Conservation (phyloP, 1,140 invertebrate species). For the Ylistrum balloti region DNA sequence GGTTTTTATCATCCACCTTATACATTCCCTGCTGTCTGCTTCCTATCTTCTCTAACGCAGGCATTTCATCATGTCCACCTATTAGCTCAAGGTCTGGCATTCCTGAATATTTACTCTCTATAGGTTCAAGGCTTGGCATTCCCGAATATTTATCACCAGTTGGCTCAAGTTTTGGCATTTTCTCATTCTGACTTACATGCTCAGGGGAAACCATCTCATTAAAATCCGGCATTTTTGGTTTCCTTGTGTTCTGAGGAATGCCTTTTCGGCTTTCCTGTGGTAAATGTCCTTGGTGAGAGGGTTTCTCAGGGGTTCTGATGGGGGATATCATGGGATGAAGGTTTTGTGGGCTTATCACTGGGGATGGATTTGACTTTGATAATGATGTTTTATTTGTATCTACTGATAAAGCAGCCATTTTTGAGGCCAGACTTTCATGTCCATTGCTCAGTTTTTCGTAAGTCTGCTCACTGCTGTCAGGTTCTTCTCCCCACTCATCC, state of each 20-base stretch:
- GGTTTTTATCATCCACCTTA: neutral
- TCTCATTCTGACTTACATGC: neutral
- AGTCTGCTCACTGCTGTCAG: neutral
- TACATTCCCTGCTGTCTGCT: neutral
- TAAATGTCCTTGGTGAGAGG: neutral
- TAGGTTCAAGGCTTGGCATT: conserved; percentile 50
- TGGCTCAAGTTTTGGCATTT: neutral
- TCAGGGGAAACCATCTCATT: neutral
- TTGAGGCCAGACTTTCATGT: neutral
- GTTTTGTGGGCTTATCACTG: conserved; percentile 29
- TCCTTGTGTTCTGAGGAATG: neutral
- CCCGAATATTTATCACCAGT: neutral
- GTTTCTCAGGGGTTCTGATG: neutral
- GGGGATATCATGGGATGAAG: neutral
- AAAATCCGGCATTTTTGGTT: neutral
- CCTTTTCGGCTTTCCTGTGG: neutral
- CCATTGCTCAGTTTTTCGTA: neutral
- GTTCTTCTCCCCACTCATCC: conserved; percentile 31
- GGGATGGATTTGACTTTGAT: neutral
- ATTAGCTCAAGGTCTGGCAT: conserved; percentile 43
- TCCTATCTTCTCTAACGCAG: conserved; percentile 40
- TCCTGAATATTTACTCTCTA: neutral
- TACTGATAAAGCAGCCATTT: neutral
- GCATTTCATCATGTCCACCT: conserved; percentile 51
- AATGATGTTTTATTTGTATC: neutral